Evolutionary conservation across 2,797 vertebrate species (phyloP), one percentile per base, ranked within the genome.

Genomic region (Smutsia gigantea): DNA sequence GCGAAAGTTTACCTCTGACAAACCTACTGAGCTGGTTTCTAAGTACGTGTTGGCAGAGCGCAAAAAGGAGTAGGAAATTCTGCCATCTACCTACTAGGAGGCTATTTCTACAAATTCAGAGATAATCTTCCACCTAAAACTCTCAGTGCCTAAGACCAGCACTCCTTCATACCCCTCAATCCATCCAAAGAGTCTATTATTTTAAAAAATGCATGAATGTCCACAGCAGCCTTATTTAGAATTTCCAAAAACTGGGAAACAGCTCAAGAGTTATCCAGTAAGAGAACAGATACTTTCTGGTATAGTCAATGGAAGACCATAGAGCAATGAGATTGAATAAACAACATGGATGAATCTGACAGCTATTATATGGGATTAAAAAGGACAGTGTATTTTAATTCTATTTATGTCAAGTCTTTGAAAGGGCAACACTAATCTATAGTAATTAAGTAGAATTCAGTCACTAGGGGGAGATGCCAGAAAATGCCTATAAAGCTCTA

Each of bases 211-310:
- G 53, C 17, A 7, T 12, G 18, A 49, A 34, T 4, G 3, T 39
- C 72, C n/a, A 63, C 1, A 55, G 57, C 31, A 83, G 51, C 42
- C 69, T 57, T 53, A 71, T 68, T 82, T 69, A 93, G 77, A 87
- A 93, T 46, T 93, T 89, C 91, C 53, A 72, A 64, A 93, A 93
- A n/a, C 42, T 29, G 42, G 21, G 23, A 46, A 53, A 74, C 29
- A 88, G 74, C 8, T 53, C 78, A 55, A n/a, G 19, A 49, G 42
- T 31, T n/a, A 27, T 23, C 51, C 85, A 92, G 19, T 27, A 37
- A 69, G 83, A 85, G 49, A 66, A n/a, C 31, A 37, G 39, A 59
- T n/a, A 75, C 27, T 37, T 14, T 46, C 59, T 18, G 55, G 57
- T 8, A 42, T 4, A 37, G 7, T 68, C 29, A 12, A 39, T 2